phyloP scores from a whole-genome alignment of 2,797 vertebrate species.

The Sarcoramphus papa region DNA sequence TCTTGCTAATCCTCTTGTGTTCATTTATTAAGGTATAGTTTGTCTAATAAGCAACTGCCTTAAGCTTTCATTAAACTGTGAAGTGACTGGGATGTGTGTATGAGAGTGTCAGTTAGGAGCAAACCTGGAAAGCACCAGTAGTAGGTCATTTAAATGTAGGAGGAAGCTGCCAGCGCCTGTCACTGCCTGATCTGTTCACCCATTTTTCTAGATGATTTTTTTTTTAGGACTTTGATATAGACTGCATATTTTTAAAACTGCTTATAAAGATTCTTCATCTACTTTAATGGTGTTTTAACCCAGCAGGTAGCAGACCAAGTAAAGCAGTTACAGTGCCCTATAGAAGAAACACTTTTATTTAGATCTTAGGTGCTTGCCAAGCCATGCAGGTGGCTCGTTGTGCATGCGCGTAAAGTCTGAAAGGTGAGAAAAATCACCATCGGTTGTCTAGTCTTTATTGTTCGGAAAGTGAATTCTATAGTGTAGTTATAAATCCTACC shows the following conservation, averaged over 20 bases:
- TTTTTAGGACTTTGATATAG: background rate
- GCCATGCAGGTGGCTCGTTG: background rate
- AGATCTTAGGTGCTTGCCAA: background rate
- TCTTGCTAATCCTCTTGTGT: background rate
- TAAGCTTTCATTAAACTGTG: background rate
- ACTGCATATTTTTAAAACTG: background rate
- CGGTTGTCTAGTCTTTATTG: background rate
- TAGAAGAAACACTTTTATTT: background rate
- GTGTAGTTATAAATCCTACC: background rate
- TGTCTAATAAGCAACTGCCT: background rate
- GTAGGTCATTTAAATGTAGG: fast-evolving
- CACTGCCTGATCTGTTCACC: background rate
- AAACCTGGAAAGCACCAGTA: background rate
- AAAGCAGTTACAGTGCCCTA: background rate
- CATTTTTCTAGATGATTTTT: background rate
- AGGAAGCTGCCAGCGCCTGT: background rate
- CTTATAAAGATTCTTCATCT: background rate
- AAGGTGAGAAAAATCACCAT: background rate
- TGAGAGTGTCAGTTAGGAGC: background rate
- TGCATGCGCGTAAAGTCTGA: background rate
- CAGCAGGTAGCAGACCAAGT: background rate
- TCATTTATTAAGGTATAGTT: background rate
- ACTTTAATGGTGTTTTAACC: background rate
- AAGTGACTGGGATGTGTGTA: background rate
- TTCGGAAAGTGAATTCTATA: background rate